Evolutionary conservation across 92 coral and sea anemone species (phyloP).

Genomic region (Ricordea florida): DNA sequence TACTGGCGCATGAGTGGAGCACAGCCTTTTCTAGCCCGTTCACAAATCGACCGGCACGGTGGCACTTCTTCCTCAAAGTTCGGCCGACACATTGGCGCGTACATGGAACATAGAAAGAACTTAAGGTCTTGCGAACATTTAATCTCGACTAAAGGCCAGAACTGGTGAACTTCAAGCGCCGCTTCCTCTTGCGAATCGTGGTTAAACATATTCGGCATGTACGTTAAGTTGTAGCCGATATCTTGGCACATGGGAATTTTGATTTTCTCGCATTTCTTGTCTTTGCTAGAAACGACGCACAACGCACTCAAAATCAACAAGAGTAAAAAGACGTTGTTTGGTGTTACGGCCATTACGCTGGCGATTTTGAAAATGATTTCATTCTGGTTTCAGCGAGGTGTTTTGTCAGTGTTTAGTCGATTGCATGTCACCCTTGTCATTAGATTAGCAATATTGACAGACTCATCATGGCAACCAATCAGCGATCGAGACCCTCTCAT

Average conservation of each 20-base stretch:
- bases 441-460: slow-evolving; percentile 99
- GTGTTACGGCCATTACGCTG: neutral
- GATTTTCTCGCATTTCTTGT: slow-evolving; percentile 64
- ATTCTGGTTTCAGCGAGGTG: slow-evolving; percentile 77
- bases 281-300: neutral
- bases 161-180: slow-evolving; percentile 65
- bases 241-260: slow-evolving; percentile 72
- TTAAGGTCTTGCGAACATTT: slow-evolving; percentile 80
- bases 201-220: slow-evolving; percentile 80
- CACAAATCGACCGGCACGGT: slow-evolving; percentile 88
- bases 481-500: slow-evolving; percentile 77
- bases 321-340: neutral
- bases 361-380: slow-evolving; percentile 52
- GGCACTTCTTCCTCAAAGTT: slow-evolving; percentile 61
- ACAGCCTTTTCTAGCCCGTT: slow-evolving; percentile 71
- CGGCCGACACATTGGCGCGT: slow-evolving; percentile 83
- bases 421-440: slow-evolving; percentile 94
- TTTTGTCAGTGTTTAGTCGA: slow-evolving; percentile 87
- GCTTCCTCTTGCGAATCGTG: slow-evolving; percentile 83
- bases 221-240: slow-evolving; percentile 72
- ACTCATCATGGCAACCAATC: slow-evolving; percentile 84
- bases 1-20: slow-evolving; percentile 52
- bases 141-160: slow-evolving; percentile 65
- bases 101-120: slow-evolving; percentile 78
- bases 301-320: neutral